Evolutionary conservation across 2,113 vertebrate genomes (phyloP).

Genomic region (Arvicanthis niloticus): DNA sequence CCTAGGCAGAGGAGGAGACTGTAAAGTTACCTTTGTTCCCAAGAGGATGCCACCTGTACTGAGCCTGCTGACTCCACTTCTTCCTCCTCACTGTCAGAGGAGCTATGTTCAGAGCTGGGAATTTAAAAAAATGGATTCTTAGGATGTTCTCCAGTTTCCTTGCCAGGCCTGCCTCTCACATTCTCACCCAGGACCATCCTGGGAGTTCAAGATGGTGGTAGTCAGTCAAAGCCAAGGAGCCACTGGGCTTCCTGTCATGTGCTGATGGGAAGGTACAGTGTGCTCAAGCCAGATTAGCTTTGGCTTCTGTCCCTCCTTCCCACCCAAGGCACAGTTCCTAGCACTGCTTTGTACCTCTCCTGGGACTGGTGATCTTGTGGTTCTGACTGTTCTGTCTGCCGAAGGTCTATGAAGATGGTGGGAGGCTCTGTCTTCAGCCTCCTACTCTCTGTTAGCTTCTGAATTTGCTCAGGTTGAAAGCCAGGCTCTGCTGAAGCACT

Average conservation of each 20-base stretch:
- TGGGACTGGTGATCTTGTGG: not conserved
- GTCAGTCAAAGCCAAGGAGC: not conserved
- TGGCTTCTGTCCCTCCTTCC: not conserved
- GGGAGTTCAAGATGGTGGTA: not conserved
- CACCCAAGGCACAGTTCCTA: not conserved
- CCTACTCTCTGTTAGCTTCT: not conserved
- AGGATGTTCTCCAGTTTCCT: not conserved
- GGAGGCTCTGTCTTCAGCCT: constrained; percentile 72
- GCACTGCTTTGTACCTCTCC: constrained; percentile 30
- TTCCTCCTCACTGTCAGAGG: constrained; percentile 67
- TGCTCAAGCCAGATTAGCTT: not conserved
- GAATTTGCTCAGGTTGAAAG: not conserved
- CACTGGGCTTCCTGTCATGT: not conserved
- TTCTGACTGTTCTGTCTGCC: constrained; percentile 59
- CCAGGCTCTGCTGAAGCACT: not conserved
- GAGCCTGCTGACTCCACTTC: not conserved
- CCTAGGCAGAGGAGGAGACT: no score
- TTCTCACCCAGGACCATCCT: not conserved
- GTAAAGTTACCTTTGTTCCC: constrained; percentile 40
- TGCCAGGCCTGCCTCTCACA: not conserved
- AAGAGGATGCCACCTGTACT: not conserved
- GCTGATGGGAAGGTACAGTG: not conserved
- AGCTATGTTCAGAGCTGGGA: constrained; percentile 79
- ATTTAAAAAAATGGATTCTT: constrained; percentile 38
- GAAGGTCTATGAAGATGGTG: constrained; percentile 86